A percentile compares a stretch with the other conserved stretches of the same genome.
Conservation (phyloP, 2,888 invertebrate genomes). For the Aromia moschata region DNA sequence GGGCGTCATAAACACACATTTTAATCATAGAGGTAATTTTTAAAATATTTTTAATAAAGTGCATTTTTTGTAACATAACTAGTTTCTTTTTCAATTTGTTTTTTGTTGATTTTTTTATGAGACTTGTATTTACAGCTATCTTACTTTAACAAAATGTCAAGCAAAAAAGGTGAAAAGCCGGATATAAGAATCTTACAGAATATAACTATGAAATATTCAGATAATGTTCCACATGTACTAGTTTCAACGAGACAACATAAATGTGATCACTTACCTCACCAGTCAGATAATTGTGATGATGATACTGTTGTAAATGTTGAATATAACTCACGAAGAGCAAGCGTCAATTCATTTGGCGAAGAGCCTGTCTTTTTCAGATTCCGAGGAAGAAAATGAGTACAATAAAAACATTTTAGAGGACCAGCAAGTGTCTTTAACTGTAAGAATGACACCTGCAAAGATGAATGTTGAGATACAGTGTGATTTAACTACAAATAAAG, state of each 20-base stretch:
- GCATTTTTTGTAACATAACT: too few relatives aligned
- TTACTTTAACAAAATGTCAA: neutral
- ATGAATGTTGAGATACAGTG: neutral
- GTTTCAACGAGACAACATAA: neutral
- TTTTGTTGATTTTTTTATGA: too few relatives aligned
- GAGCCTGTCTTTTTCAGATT: constrained; percentile 33
- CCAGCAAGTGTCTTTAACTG: neutral
- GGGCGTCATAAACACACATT: too few relatives aligned
- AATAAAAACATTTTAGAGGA: constrained; percentile 2
- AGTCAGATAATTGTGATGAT: too few relatives aligned
- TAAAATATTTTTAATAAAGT: too few relatives aligned
- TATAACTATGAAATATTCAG: neutral
- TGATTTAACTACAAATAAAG: constrained; percentile 2
- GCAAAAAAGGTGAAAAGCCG: neutral
- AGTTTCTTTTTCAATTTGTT: too few relatives aligned
- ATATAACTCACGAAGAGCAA: constrained; percentile 5
- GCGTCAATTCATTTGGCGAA: constrained; percentile 26
- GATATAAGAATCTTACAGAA: neutral
- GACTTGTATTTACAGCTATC: too few relatives aligned
- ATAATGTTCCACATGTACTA: neutral
- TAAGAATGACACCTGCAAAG: too few relatives aligned
- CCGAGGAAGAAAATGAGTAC: constrained; percentile 27
- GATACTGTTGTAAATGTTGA: neutral
- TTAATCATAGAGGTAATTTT: too few relatives aligned
- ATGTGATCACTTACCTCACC: too few relatives aligned